A percentile compares a stretch with the other conserved stretches of the same genome.
Conservation (phyloP, 2,888 invertebrate genomes). For the Willowsia nigromaculata region DNA sequence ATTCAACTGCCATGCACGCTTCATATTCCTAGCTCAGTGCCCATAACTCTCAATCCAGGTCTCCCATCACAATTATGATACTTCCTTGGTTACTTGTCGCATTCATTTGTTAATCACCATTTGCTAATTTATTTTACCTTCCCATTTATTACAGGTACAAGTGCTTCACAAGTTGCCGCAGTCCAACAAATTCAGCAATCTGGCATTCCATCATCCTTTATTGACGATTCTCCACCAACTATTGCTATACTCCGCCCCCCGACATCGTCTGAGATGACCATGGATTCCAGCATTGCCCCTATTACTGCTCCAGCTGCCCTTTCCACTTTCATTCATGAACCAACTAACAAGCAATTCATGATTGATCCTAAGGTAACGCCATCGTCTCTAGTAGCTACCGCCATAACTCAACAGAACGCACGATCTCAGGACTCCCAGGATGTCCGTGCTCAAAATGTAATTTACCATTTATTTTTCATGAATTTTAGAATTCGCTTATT, state of each 20-base stretch:
- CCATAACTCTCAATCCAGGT: conserved; percentile 1
- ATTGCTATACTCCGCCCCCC: conserved; percentile 26
- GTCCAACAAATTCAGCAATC: neutral
- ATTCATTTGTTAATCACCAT: too few relatives aligned
- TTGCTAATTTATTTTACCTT: too few relatives aligned
- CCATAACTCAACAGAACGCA: neutral
- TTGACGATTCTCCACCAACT: conserved; percentile 30
- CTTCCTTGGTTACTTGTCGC: too few relatives aligned
- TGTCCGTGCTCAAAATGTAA: neutral
- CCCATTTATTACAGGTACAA: neutral
- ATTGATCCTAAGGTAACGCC: neutral
- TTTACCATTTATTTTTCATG: neutral
- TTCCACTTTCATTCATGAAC: neutral
- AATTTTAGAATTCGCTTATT: neutral
- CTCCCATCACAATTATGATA: neutral
- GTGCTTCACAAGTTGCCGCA: neutral
- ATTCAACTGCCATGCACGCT: conserved; percentile 16
- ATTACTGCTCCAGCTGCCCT: neutral
- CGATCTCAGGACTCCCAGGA: neutral
- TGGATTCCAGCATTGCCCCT: neutral
- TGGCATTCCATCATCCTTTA: neutral
- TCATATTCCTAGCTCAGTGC: neutral
- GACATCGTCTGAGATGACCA: neutral
- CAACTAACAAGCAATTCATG: neutral
- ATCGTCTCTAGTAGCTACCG: neutral